phyloP scores from a whole-genome alignment of 1,140 invertebrate genomes.

The Limonius californicus region DNA sequence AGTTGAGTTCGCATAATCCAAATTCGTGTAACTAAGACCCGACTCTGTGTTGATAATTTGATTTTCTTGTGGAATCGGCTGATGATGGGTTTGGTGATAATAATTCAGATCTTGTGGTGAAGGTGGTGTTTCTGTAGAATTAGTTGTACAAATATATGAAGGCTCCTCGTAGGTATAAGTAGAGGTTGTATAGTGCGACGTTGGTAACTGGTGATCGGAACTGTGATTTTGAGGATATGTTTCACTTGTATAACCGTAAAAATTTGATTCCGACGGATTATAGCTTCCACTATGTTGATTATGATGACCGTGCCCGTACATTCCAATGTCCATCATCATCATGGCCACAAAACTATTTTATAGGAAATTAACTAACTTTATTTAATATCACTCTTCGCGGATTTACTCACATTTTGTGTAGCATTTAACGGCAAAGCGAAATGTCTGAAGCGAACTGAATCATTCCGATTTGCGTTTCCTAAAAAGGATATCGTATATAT shows the following conservation, averaged over 20 bases:
- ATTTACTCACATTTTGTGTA: not conserved
- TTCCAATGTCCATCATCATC: constrained; percentile 70
- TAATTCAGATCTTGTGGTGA: constrained; percentile 41
- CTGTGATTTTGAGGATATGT: constrained; percentile 24
- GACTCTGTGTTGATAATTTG: constrained; percentile 77
- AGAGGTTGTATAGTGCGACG: constrained; percentile 46
- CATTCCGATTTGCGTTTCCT: too few species aligned
- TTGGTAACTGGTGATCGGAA: constrained; percentile 34
- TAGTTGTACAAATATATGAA: constrained; percentile 33
- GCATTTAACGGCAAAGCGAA: too few species aligned
- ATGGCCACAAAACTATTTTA: constrained; percentile 47
- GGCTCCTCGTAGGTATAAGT: constrained; percentile 39
- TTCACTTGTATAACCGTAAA: constrained; percentile 47
- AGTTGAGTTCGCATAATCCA: constrained; percentile 62
- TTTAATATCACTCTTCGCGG: not conserved
- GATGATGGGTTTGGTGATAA: constrained; percentile 40
- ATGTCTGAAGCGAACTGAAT: too few species aligned
- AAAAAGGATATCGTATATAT: too few species aligned
- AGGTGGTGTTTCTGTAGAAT: constrained; percentile 39
- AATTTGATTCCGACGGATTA: constrained; percentile 47
- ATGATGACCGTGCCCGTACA: constrained; percentile 60
- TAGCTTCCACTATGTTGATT: constrained; percentile 43
- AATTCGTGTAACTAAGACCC: constrained; percentile 84
- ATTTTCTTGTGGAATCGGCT: constrained; percentile 48
- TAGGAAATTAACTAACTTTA: too few species aligned